Conservation (phyloP, 2,113 vertebrate species). For the Synchiropus splendidus region DNA sequence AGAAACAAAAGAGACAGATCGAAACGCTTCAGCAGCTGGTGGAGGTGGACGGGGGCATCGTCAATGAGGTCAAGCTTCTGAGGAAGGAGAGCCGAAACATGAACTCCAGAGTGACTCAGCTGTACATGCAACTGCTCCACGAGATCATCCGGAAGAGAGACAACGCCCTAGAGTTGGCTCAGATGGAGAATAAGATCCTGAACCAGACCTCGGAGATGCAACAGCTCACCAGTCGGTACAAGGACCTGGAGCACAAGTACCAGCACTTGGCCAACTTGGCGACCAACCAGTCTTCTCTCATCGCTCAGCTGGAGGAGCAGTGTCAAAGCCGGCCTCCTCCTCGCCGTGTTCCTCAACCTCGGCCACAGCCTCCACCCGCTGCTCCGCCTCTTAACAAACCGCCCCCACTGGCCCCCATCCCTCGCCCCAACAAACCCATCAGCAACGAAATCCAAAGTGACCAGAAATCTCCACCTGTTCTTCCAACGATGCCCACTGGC, state of each 20-base stretch:
- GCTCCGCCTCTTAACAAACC: constrained; percentile 67
- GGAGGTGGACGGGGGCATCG: constrained; percentile 93
- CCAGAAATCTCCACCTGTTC: constrained; percentile 77
- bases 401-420: constrained; percentile 76
- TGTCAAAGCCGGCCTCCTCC: constrained; percentile 71
- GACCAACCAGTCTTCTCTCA: constrained; percentile 86
- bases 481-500: constrained; percentile 85
- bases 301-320: constrained; percentile 84
- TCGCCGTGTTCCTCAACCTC: constrained; percentile 62
- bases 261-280: constrained; percentile 85
- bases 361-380: constrained; percentile 47
- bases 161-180: constrained; percentile 89
- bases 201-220: constrained; percentile 96
- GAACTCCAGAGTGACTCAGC: constrained; percentile 95
- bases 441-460: constrained; percentile 98
- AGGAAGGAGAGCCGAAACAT: constrained; percentile 97
- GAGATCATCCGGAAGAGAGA: constrained; percentile 97
- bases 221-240: constrained; percentile 88
- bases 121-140: constrained; percentile 97
- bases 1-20: constrained; percentile 96
- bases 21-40: constrained; percentile 94
- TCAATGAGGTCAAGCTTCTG: constrained; percentile 93
- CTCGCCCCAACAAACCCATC: constrained; percentile 82
- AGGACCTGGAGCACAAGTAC: constrained; percentile 95
- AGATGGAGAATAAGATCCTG: constrained; percentile 90